phyloP scores from a whole-genome alignment of 1,140 invertebrate species.

The Aphis craccivora region DNA sequence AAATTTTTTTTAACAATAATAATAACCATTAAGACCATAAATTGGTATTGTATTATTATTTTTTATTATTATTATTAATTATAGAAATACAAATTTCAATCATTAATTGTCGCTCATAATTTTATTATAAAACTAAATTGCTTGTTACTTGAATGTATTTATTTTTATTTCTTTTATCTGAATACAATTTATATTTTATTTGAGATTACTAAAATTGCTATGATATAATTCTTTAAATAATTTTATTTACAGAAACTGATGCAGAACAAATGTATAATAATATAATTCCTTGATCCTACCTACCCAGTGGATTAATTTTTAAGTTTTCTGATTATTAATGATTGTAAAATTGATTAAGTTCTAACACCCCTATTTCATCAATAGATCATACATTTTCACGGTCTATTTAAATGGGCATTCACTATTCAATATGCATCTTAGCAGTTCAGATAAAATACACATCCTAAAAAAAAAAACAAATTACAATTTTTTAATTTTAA shows the following conservation, averaged over 20 bases:
- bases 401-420: not conserved
- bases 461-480: not conserved
- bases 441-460: not conserved
- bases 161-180: conserved; percentile 1
- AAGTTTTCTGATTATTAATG: not conserved
- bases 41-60: not conserved
- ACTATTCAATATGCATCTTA: not conserved
- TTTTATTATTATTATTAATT: not conserved
- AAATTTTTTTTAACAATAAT: not conserved
- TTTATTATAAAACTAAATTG: not conserved
- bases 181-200: conserved; percentile 26
- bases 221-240: not conserved
- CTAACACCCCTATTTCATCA: not conserved
- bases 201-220: not conserved
- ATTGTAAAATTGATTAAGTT: not conserved
- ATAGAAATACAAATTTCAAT: not conserved
- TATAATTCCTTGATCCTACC: not conserved
- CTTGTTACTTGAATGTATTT: not conserved
- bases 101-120: not conserved
- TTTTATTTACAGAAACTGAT: not conserved
- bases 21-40: not conserved
- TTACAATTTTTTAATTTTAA: too few species aligned
- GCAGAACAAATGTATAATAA: not conserved
- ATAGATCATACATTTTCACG: not conserved
- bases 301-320: not conserved